These are phyloP conservation scores for Camponotus vicinus DNA, from an alignment of 1,140 invertebrate species.

Conservation along the genomic window DNA sequence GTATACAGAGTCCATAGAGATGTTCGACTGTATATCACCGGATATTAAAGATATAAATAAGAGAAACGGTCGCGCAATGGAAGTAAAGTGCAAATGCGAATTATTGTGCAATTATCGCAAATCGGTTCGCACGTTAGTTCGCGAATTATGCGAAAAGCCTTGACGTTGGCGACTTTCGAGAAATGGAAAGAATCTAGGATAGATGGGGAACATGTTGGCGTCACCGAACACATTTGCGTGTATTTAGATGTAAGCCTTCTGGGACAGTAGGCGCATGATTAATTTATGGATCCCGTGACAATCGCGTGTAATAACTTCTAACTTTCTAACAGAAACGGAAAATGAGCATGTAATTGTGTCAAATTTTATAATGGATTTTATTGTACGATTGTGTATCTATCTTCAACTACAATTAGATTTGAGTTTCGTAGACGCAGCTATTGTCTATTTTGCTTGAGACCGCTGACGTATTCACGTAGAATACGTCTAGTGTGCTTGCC, in stretches of 20 bases:
- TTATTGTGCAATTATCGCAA: slow-evolving; percentile 43
- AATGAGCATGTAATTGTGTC: not conserved
- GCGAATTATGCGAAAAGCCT: slow-evolving; percentile 13
- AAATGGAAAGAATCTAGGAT: slow-evolving; percentile 18
- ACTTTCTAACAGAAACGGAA: slow-evolving; percentile 2
- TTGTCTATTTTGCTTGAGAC: slow-evolving; percentile 34
- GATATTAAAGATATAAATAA: slow-evolving; percentile 74
- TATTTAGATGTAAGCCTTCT: not conserved
- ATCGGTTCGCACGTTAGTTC: not conserved
- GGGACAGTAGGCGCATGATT: not conserved
- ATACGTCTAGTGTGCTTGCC: slow-evolving; percentile 29
- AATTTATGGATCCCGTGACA: slow-evolving; percentile 5
- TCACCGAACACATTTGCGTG: not conserved
- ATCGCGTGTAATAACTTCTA: not conserved
- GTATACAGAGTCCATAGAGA: slow-evolving; percentile 74
- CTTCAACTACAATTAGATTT: slow-evolving; percentile 8
- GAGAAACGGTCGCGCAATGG: slow-evolving; percentile 52
- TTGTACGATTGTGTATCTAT: not conserved
- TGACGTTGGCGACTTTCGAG: slow-evolving; percentile 40
- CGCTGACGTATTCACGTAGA: not conserved
- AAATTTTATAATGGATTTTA: not conserved
- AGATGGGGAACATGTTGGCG: not conserved
- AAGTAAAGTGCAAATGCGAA: slow-evolving; percentile 38
- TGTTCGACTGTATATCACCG: slow-evolving; percentile 55
- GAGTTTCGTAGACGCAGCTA: slow-evolving; percentile 3